Evolutionary conservation across 2,113 vertebrate species (phyloP).

Genomic region (Epinephelus fuscoguttatus): DNA sequence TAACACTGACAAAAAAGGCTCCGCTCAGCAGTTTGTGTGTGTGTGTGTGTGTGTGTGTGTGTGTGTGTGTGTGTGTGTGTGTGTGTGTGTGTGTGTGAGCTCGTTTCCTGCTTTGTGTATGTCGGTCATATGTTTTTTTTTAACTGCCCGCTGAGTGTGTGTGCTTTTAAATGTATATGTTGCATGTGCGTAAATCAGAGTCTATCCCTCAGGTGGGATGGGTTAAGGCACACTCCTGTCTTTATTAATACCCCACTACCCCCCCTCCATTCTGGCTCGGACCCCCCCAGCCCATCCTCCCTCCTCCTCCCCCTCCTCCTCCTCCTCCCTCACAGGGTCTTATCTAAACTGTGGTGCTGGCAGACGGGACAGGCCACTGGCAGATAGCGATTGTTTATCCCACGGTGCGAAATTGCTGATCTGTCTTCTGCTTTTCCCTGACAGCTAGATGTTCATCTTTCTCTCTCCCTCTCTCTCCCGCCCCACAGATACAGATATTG

Average conservation of each 20-base stretch:
- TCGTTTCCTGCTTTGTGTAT: slow-evolving; percentile 2
- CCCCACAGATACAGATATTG: slow-evolving; percentile 92
- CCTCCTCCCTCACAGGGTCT: slow-evolving; percentile 65
- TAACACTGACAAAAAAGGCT: slow-evolving; percentile 69
- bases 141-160: slow-evolving; percentile 29
- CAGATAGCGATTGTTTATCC: slow-evolving; percentile 85
- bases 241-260: slow-evolving; percentile 76
- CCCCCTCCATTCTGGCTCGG: slow-evolving; percentile 35
- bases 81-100: slow-evolving; percentile 16
- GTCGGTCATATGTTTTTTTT: slow-evolving; percentile 33
- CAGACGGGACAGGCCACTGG: slow-evolving; percentile 81
- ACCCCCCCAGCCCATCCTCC: slow-evolving; percentile 29
- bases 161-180: slow-evolving; percentile 62
- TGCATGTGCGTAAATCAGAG: slow-evolving; percentile 58
- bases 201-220: slow-evolving; percentile 63
- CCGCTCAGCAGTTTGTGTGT: slow-evolving; percentile 75
- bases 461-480: slow-evolving; percentile 53
- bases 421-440: slow-evolving; percentile 81
- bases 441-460: slow-evolving; percentile 78
- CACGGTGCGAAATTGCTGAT: slow-evolving; percentile 83
- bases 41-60: slow-evolving; percentile 23
- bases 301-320: slow-evolving; percentile 1
- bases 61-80: slow-evolving; percentile 43
- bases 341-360: slow-evolving; percentile 79
- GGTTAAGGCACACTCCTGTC: slow-evolving; percentile 69